These are phyloP conservation scores for Garra rufa DNA, from an alignment of 2,113 vertebrate species.

Conservation along the genomic window DNA sequence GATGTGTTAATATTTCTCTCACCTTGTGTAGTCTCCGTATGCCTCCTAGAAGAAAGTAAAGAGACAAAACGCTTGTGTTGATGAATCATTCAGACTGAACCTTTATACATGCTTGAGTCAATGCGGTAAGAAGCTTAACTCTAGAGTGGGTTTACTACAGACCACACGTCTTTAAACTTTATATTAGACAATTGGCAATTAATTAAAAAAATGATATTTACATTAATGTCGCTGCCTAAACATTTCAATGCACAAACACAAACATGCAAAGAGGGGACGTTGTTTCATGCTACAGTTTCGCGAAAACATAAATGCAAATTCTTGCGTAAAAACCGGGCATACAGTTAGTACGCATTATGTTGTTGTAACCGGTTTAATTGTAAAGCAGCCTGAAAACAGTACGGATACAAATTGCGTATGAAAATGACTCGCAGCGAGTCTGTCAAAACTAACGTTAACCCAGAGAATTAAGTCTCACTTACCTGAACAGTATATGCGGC, in stretches of 20 bases:
- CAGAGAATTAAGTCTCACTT: slow-evolving; percentile 67
- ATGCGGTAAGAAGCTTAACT: slow-evolving; percentile 40
- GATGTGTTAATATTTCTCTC: slow-evolving; percentile 64
- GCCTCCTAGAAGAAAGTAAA: slow-evolving; percentile 88
- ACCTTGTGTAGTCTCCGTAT: slow-evolving; percentile 94
- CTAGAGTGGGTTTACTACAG: background rate
- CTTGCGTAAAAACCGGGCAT: background rate
- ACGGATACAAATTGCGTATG: slow-evolving; percentile 19
- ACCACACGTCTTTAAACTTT: slow-evolving; percentile 25
- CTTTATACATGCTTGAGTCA: slow-evolving; percentile 20
- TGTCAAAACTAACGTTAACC: slow-evolving; percentile 40
- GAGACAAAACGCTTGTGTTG: slow-evolving; percentile 61
- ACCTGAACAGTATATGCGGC: slow-evolving; percentile 93
- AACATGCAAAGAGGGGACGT: background rate
- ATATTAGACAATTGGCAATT: background rate
- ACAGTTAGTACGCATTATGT: background rate
- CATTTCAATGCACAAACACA: slow-evolving; percentile 1
- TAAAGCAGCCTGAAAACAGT: background rate
- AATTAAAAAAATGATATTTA: background rate
- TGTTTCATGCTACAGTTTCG: background rate
- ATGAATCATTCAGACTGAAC: slow-evolving; percentile 45
- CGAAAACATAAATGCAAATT: background rate
- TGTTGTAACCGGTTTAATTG: background rate
- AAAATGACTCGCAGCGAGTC: background rate
- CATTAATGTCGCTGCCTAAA: background rate